Percentiles rank a stretch among this genome's conserved stretches.
Conservation (phyloP, 2,113 vertebrate genomes). For the Chaenocephalus aceratus region DNA sequence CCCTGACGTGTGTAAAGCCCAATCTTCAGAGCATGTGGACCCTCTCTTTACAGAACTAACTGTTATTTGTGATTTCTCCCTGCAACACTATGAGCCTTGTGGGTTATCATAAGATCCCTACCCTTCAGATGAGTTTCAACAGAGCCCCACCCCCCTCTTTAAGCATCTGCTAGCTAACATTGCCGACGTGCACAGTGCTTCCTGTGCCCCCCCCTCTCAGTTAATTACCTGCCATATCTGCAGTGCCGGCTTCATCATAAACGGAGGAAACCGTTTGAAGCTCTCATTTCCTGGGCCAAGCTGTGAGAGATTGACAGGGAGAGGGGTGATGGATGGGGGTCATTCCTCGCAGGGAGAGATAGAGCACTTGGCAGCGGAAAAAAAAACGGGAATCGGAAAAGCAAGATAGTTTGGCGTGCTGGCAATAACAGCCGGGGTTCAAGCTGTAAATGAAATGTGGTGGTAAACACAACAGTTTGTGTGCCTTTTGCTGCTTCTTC, state of each 20-base stretch:
- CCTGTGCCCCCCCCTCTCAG: conserved; percentile 49
- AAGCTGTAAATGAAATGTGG: not conserved
- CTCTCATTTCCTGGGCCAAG: conserved; percentile 57
- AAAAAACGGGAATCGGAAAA: not conserved
- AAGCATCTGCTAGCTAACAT: conserved; percentile 8
- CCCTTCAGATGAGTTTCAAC: not conserved
- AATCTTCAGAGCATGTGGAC: not conserved
- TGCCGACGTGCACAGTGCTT: conserved; percentile 17
- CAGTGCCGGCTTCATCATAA: conserved; percentile 46
- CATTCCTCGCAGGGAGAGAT: conserved; percentile 27
- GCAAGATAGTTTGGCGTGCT: not conserved
- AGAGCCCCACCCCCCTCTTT: not conserved
- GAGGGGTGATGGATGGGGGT: conserved; percentile 40
- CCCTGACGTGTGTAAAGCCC: conserved; percentile 5
- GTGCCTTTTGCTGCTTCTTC: not conserved
- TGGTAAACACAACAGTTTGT: not conserved
- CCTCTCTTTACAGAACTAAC: not conserved
- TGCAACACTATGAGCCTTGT: not conserved
- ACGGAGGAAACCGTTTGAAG: conserved; percentile 53
- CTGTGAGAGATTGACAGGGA: conserved; percentile 43
- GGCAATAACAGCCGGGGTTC: not conserved
- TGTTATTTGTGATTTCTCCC: not conserved
- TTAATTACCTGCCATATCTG: conserved; percentile 58
- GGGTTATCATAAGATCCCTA: conserved; percentile 3
- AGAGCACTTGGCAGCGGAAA: conserved; percentile 17